Base-by-base conservation (phyloP, 2,888 invertebrate genomes). In the Sisyra nigra region DNA sequence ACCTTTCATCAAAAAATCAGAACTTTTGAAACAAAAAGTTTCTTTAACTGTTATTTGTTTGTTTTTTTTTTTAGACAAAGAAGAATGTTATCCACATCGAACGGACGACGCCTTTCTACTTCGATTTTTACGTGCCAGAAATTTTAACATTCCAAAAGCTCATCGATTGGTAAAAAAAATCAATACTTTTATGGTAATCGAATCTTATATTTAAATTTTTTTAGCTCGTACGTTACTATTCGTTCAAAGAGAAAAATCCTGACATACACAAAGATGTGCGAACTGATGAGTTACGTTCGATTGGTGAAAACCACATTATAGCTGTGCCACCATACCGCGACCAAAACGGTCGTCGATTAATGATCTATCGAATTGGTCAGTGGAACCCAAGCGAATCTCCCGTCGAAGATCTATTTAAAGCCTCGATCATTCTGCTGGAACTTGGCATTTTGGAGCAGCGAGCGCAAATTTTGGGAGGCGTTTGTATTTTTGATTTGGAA, bases 261-360 rank as follows among this genome's bases (percentile, higher is more conserved):
- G 69, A 74, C 37, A 67, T 77, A 45, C 77, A 78, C 50, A 71
- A 76, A 46, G 72, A 76, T 47, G 70, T 86, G 0, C 72, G 72
- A 46, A 80, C 82, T 0, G 50, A 75, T 43, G 69, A 77, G 36
- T 60, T 86, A 49, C 63, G 67, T 24, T 65, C 62, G 45, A 68
- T 85, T 7, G 83, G 81, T 0, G 77, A 80, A 13, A 69, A 76
- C 7, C 69, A 76, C 47, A 66, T 85, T 3, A 65, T 86, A 35
- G 69, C 76, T 1, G 83, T 82, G 3, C 77, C 83, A 0, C 82
- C 83, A 0, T 84, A 85, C 54, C 68, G 76, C 24, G 85, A 84
- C 49, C 81, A 82, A 55, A 71, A 72, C 46, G 85, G 82, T 2
- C 67, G 80, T 46, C 68, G 86, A 41, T 68, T 84, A 49, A 68